A percentile compares a stretch with the other conserved stretches of the same genome.
Conservation (phyloP, 2,888 invertebrate genomes). For the Scotopteryx bipunctaria region DNA sequence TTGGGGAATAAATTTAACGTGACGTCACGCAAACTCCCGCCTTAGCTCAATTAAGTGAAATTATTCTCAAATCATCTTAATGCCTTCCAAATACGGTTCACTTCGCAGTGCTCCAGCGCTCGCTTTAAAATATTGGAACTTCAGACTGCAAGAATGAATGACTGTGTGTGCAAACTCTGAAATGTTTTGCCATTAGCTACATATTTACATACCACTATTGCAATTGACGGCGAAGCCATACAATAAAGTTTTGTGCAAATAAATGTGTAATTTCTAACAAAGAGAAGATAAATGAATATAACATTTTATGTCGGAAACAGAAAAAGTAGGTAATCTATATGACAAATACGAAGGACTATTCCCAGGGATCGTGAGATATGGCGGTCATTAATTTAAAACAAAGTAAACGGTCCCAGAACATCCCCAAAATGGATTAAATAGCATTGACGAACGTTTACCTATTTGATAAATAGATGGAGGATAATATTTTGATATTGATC, state of each 20-base stretch:
- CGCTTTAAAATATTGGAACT: slow-evolving; percentile 52
- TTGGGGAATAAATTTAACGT: slow-evolving; percentile 59
- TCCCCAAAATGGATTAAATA: slow-evolving; percentile 57
- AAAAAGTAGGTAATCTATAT: slow-evolving; percentile 74
- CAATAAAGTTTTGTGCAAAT: slow-evolving; percentile 39
- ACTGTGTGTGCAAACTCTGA: slow-evolving; percentile 52
- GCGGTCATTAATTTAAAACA: slow-evolving; percentile 68
- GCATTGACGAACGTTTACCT: slow-evolving; percentile 58
- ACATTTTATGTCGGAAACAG: slow-evolving; percentile 58
- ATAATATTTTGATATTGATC: slow-evolving; percentile 47
- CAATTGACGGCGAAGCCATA: slow-evolving; percentile 38
- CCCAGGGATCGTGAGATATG: slow-evolving; percentile 64
- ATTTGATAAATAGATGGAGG: slow-evolving; percentile 51
- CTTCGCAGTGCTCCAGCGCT: slow-evolving; percentile 38
- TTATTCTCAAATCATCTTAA: slow-evolving; percentile 46
- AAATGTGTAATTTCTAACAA: slow-evolving; percentile 41
- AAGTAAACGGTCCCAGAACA: slow-evolving; percentile 58
- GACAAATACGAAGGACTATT: slow-evolving; percentile 71
- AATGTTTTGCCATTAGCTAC: slow-evolving; percentile 49
- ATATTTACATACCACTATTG: slow-evolving; percentile 43
- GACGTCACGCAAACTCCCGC: slow-evolving; percentile 51
- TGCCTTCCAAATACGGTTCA: slow-evolving; percentile 41
- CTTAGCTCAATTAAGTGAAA: slow-evolving; percentile 47
- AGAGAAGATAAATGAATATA: slow-evolving; percentile 49
- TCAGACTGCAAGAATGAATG: slow-evolving; percentile 48